phyloP scores from a whole-genome alignment of 2,113 vertebrate species.

The Mola mola region DNA sequence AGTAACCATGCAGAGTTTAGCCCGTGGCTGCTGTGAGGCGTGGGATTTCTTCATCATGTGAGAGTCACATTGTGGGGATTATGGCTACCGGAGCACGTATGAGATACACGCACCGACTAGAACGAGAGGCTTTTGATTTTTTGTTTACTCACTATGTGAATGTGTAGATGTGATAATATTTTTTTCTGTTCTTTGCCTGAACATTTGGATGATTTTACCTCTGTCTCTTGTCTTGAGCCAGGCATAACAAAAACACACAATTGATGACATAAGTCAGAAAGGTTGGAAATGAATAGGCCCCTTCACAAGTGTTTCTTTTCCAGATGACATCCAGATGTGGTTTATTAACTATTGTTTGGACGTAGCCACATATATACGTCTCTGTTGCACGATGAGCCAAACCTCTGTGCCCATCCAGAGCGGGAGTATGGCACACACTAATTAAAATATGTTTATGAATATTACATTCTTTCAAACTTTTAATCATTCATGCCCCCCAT shows the following conservation, averaged over 20 bases:
- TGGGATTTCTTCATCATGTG: conserved; percentile 81
- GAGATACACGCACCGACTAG: not conserved
- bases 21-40: conserved; percentile 41
- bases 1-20: conserved; percentile 31
- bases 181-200: too few species aligned
- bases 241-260: not conserved
- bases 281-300: too few species aligned
- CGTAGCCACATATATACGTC: too few species aligned
- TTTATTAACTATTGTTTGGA: too few species aligned
- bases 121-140: conserved; percentile 14
- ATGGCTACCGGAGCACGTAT: conserved; percentile 46
- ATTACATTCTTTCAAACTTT: too few species aligned
- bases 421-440: too few species aligned
- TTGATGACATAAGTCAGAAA: not conserved
- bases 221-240: not conserved
- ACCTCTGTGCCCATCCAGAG: too few species aligned
- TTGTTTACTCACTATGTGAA: not conserved
- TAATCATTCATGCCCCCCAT: too few species aligned
- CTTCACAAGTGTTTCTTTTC: not conserved
- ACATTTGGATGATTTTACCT: too few species aligned
- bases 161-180: not conserved
- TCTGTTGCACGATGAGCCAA: too few species aligned
- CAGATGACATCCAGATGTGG: conserved; percentile 1
- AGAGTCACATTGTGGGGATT: conserved; percentile 85
- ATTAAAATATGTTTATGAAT: not conserved